Evolutionary conservation across 2,888 invertebrate genomes (phyloP).

Genomic region (Eilema caniola): DNA sequence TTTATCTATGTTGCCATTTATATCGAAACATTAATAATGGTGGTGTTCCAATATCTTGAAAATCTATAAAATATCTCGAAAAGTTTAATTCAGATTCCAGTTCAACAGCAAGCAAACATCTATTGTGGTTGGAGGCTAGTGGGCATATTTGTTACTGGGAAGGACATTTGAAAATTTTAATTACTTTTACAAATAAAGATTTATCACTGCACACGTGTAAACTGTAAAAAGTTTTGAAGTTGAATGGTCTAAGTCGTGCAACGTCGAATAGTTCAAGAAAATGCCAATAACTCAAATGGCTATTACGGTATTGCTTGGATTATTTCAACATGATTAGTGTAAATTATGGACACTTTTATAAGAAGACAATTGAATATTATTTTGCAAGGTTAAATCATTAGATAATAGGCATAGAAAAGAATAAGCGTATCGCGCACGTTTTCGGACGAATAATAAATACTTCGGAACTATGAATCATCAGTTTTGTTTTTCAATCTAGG

Average conservation of each 20-base stretch:
- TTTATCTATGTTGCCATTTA: not conserved
- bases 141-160: not conserved
- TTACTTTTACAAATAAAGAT: not conserved
- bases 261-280: not conserved
- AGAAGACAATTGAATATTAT: not conserved
- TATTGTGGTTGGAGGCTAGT: not conserved
- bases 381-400: not conserved
- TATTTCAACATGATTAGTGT: not conserved
- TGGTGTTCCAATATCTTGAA: not conserved
- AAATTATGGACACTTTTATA: not conserved
- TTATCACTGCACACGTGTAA: not conserved
- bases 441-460: not conserved
- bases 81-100: not conserved
- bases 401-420: not conserved
- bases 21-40: not conserved
- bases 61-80: not conserved
- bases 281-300: not conserved
- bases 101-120: no score
- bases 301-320: not conserved
- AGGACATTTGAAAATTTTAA: not conserved
- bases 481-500: not conserved
- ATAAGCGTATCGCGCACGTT: not conserved
- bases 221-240: not conserved
- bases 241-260: not conserved
- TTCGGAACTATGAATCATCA: constrained; percentile 1